Conservation (phyloP, 2,888 invertebrate genomes). For the Lumbricus terrestris region DNA sequence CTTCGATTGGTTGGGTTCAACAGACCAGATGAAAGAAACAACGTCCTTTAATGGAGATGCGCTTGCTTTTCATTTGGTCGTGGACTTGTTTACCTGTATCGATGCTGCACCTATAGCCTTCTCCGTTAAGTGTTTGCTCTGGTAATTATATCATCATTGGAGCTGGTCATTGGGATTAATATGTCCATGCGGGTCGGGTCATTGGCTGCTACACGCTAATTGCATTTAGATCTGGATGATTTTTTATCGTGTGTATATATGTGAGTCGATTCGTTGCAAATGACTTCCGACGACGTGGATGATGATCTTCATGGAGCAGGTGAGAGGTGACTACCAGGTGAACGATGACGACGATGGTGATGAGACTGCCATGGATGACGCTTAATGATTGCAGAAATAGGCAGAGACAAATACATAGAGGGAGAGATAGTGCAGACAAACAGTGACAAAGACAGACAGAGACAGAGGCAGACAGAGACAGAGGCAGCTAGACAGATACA, state of each 20-base stretch:
- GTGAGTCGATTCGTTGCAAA: neutral
- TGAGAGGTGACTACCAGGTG: neutral
- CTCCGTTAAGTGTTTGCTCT: neutral
- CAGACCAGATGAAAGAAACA: neutral
- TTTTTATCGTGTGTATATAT: too few relatives aligned
- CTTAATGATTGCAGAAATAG: neutral
- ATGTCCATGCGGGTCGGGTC: neutral
- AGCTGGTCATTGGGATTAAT: neutral
- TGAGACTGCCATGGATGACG: neutral
- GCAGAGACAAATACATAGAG: neutral
- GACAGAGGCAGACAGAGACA: neutral
- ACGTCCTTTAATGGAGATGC: neutral
- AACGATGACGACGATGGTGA: neutral
- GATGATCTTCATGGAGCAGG: neutral
- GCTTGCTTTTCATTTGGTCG: neutral
- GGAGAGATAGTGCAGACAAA: neutral
- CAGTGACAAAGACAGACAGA: neutral
- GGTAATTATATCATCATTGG: neutral
- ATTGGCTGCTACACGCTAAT: neutral
- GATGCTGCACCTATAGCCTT: neutral
- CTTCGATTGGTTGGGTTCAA: too few relatives aligned
- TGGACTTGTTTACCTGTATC: neutral
- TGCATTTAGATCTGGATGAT: conserved; percentile 3
- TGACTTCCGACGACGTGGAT: neutral
- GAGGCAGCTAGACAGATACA: neutral